phyloP scores from a whole-genome alignment of 2,113 vertebrate species.

The Rhabdornis inornatus region DNA sequence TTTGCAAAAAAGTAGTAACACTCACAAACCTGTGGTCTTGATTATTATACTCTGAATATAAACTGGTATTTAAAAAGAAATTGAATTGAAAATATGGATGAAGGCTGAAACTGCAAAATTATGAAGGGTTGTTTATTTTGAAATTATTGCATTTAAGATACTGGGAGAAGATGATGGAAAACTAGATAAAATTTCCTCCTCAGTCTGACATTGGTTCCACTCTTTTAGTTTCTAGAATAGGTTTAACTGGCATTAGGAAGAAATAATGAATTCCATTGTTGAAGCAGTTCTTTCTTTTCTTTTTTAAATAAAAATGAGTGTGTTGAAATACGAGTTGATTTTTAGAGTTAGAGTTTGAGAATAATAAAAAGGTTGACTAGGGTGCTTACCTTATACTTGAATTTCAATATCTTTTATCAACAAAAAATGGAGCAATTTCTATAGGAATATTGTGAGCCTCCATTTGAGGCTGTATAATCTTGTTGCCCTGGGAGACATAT shows the following conservation, averaged over 20 bases:
- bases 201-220: fast-evolving
- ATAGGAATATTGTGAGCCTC: background rate
- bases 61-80: background rate
- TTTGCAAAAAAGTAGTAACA: background rate
- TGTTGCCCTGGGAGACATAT: background rate
- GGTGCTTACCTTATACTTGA: background rate
- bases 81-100: background rate
- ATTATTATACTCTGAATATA: background rate
- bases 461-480: background rate
- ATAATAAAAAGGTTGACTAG: background rate
- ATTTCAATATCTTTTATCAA: background rate
- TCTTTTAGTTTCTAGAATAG: background rate
- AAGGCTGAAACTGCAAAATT: background rate
- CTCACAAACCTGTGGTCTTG: background rate
- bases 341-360: background rate
- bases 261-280: background rate
- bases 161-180: background rate
- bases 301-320: background rate
- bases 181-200: background rate
- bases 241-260: background rate
- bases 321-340: background rate
- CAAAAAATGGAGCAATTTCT: background rate
- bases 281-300: background rate
- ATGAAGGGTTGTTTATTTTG: background rate
- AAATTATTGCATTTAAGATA: background rate